These are phyloP conservation scores for Andrena chrysosceles DNA, from an alignment of 2,888 invertebrate species.

Conservation along the genomic window DNA sequence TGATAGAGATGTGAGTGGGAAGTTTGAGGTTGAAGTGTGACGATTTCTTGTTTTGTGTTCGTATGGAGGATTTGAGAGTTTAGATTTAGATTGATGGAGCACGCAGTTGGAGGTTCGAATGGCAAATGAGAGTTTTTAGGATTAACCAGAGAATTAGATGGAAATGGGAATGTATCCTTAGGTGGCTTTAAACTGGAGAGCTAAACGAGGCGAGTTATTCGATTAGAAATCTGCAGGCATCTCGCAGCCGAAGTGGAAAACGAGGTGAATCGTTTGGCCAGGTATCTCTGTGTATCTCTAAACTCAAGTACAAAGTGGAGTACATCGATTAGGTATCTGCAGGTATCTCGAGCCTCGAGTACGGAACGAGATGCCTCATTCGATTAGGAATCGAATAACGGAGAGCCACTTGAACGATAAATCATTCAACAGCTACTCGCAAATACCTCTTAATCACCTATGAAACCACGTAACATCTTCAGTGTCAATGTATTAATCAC, in stretches of 20 bases:
- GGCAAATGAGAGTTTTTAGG: too few relatives aligned
- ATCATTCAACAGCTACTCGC: background rate
- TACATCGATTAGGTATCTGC: background rate
- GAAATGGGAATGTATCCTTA: too few relatives aligned
- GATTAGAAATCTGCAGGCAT: background rate
- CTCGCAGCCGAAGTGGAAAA: constrained; percentile 19
- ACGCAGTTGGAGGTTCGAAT: too few relatives aligned
- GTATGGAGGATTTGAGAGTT: too few relatives aligned
- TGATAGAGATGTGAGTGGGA: too few relatives aligned
- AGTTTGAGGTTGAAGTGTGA: too few relatives aligned
- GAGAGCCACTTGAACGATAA: background rate
- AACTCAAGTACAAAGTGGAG: constrained; percentile 2
- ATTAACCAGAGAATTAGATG: too few relatives aligned
- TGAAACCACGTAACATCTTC: background rate
- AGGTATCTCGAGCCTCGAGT: background rate
- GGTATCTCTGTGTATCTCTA: background rate
- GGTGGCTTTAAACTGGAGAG: too few relatives aligned
- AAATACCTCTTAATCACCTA: background rate
- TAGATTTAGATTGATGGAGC: too few relatives aligned
- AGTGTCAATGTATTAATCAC: too few relatives aligned
- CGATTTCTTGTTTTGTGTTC: too few relatives aligned
- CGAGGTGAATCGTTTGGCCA: background rate
- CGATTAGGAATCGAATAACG: constrained; percentile 2
- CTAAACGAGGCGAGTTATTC: too few relatives aligned
- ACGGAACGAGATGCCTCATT: background rate